Percentiles rank a stretch among this genome's conserved stretches.
These are phyloP conservation scores for Sebastes trivittatus DNA, from an alignment of 2,797 vertebrate species.

Conservation along the genomic window DNA sequence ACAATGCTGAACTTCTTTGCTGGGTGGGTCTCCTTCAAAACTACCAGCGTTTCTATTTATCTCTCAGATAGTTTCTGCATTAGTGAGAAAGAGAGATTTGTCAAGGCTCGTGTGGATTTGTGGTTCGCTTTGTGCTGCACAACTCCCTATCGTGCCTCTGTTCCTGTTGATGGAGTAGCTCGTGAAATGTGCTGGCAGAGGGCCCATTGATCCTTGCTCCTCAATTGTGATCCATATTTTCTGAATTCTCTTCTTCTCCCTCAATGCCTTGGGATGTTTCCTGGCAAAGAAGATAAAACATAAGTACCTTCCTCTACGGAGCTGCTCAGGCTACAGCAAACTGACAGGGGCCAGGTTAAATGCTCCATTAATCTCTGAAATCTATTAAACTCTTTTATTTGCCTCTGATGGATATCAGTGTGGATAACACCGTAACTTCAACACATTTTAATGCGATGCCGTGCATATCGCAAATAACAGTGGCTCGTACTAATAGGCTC, in stretches of 20 bases:
- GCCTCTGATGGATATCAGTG: neutral
- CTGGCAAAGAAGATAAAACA: constrained; percentile 29
- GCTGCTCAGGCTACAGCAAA: constrained; percentile 23
- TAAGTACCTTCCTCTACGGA: neutral
- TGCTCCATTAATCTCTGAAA: constrained; percentile 12
- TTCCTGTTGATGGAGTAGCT: constrained; percentile 44
- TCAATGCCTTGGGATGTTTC: constrained; percentile 20
- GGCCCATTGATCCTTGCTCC: constrained; percentile 40
- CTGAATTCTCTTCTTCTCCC: constrained; percentile 11
- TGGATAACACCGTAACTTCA: constrained; percentile 6
- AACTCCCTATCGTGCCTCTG: constrained; percentile 17
- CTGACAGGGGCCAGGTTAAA: constrained; percentile 22
- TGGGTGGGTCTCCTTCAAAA: constrained; percentile 42
- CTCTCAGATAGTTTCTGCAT: constrained; percentile 39
- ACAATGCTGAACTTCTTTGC: constrained; percentile 16
- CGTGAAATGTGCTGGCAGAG: constrained; percentile 49
- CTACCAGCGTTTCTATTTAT: constrained; percentile 27
- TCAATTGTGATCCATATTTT: constrained; percentile 40
- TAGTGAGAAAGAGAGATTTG: constrained; percentile 35
- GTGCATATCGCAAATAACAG: constrained; percentile 3
- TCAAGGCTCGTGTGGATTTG: constrained; percentile 42
- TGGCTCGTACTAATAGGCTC: neutral
- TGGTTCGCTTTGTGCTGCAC: constrained; percentile 9
- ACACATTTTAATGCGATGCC: neutral
- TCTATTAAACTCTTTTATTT: constrained; percentile 33